These are phyloP conservation scores for roundworm (Caenorhabditis elegans) DNA, from an alignment of 1,140 invertebrate species.

Conservation along the genomic window DNA sequence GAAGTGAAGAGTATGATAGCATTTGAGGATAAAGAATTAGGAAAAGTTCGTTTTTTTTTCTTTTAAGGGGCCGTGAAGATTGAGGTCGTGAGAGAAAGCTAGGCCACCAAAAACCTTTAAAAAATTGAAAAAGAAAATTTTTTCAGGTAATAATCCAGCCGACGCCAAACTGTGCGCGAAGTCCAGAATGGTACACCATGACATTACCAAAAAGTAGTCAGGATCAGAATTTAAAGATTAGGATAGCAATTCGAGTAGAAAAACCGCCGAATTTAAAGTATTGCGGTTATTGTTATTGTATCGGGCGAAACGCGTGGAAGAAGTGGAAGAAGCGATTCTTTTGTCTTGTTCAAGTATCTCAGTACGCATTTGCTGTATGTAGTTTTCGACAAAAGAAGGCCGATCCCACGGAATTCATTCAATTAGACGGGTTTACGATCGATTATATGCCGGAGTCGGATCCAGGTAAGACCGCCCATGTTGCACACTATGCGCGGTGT, in stretches of 20 bases:
- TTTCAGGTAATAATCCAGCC: conserved; percentile 68
- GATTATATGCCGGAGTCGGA: conserved; percentile 92
- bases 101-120: no score
- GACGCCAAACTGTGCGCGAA: conserved; percentile 68
- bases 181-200: conserved; percentile 96
- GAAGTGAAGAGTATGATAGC: conserved; percentile 95
- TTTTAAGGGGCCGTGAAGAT: no score
- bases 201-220: conserved; percentile 86
- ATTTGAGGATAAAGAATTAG: conserved; percentile 96
- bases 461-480: conserved; percentile 72
- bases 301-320: conserved; percentile 97
- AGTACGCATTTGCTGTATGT: conserved; percentile 99
- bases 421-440: conserved; percentile 96
- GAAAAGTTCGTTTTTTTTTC: conserved; percentile 71
- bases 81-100: no score
- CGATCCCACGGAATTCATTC: conserved; percentile 98
- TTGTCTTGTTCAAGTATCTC: conserved; percentile 96
- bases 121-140: neutral
- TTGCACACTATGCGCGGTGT: no score
- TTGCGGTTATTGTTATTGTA: conserved; percentile 85
- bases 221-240: conserved; percentile 93
- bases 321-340: conserved; percentile 99
- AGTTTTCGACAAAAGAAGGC: conserved; percentile 99
- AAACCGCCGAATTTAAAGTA: conserved; percentile 99
- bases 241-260: conserved; percentile 89